Conservation (phyloP, 2,888 invertebrate species). For the Pyrrhosoma nymphula region DNA sequence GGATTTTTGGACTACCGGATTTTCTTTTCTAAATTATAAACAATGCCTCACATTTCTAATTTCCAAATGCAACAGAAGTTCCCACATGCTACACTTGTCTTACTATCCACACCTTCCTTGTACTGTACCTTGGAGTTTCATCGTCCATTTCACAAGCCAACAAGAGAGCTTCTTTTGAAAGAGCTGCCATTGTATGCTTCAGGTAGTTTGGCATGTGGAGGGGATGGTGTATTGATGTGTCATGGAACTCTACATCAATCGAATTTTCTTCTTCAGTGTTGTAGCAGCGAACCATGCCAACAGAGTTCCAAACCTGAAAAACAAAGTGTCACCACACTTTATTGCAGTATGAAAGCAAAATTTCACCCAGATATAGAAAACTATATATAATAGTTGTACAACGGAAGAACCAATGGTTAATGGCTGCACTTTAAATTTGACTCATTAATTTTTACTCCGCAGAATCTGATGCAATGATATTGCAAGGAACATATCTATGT, state of each 20-base stretch:
- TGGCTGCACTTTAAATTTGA: no score
- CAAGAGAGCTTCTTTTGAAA: slow-evolving; percentile 89
- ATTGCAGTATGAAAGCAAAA: slow-evolving; percentile 67
- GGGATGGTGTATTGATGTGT: slow-evolving; percentile 92
- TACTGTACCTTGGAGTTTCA: slow-evolving; percentile 83
- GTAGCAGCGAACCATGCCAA: slow-evolving; percentile 93
- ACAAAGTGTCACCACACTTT: slow-evolving; percentile 63
- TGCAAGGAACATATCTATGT: no score
- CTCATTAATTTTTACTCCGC: no score
- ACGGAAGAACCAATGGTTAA: no score
- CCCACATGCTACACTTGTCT: no score
- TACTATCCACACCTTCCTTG: neutral
- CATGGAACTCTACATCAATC: slow-evolving; percentile 97
- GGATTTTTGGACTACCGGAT: no score
- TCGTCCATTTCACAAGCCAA: slow-evolving; percentile 83
- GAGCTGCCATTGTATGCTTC: slow-evolving; percentile 92
- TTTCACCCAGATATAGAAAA: slow-evolving; percentile 37
- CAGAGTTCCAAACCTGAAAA: slow-evolving; percentile 91
- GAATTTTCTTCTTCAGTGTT: slow-evolving; percentile 87
- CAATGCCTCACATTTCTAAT: no score
- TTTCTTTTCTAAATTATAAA: no score
- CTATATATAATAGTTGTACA: no score
- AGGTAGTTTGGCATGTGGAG: slow-evolving; percentile 93
- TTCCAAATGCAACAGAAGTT: no score
- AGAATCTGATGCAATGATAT: no score